phyloP scores from a whole-genome alignment of 1,140 invertebrate genomes.

The Anoplolepis gracilipes region DNA sequence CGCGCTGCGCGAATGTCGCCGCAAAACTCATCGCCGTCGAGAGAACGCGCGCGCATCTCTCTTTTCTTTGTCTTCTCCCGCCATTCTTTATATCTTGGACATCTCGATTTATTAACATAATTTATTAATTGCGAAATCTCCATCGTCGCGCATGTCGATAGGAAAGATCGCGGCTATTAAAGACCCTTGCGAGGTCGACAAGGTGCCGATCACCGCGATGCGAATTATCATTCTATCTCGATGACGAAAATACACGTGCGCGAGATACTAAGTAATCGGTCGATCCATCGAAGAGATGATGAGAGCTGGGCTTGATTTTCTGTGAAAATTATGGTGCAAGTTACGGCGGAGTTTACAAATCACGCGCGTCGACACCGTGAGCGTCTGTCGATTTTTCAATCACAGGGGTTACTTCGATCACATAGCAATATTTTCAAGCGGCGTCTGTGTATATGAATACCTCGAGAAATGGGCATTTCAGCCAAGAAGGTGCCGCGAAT shows the following conservation, averaged over 20 bases:
- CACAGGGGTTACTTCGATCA: constrained; percentile 29
- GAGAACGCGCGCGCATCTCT: background rate
- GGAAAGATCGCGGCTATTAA: constrained; percentile 30
- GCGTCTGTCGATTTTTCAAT: constrained; percentile 22
- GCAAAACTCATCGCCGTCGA: background rate
- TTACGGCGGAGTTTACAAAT: background rate
- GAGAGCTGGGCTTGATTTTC: constrained; percentile 17
- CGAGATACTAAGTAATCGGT: constrained; percentile 30
- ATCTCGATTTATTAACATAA: constrained; percentile 43
- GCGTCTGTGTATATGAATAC: background rate
- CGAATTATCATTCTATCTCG: constrained; percentile 62
- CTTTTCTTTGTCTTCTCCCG: background rate
- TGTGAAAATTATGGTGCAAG: constrained; percentile 37
- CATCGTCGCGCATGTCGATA: background rate
- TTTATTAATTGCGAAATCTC: constrained; percentile 65
- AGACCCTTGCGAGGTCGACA: constrained; percentile 51
- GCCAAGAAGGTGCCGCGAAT: constrained; percentile 19
- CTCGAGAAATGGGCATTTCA: constrained; percentile 31
- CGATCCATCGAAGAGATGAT: constrained; percentile 28
- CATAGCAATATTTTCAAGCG: constrained; percentile 20
- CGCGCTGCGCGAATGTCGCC: constrained; percentile 22
- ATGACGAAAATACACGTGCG: constrained; percentile 12
- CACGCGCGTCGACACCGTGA: constrained; percentile 18
- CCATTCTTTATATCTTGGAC: background rate
- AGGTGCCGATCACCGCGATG: constrained; percentile 40